Evolutionary conservation across 2,888 invertebrate species (phyloP).

Genomic region (Thymelicus sylvestris): DNA sequence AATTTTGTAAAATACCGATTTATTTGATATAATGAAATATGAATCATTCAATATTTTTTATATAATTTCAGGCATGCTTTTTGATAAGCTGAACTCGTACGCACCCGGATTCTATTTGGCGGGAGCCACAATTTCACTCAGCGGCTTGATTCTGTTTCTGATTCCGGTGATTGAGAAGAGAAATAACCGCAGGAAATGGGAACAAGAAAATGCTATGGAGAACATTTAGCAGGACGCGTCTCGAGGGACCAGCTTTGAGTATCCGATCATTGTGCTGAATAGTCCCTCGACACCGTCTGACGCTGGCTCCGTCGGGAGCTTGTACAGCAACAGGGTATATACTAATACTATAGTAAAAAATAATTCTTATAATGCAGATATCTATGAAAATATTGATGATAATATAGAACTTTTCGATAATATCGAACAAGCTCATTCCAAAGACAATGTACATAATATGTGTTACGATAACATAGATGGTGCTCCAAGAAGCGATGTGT

Average conservation of each 20-base stretch:
- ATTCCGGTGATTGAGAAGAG: constrained; percentile 89
- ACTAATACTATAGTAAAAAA: constrained; percentile 68
- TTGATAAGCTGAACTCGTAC: constrained; percentile 91
- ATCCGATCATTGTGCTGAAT: constrained; percentile 72
- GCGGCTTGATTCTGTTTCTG: constrained; percentile 94
- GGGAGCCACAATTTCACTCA: constrained; percentile 93
- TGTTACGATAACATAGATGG: constrained; percentile 55
- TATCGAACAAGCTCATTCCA: constrained; percentile 73
- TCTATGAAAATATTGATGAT: constrained; percentile 61
- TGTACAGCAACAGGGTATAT: constrained; percentile 78
- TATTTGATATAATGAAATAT: no score
- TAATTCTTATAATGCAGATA: constrained; percentile 62
- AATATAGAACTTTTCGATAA: constrained; percentile 53
- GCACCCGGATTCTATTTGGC: constrained; percentile 95
- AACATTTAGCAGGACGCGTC: constrained; percentile 73
- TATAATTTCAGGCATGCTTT: constrained; percentile 89
- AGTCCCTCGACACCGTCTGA: constrained; percentile 76
- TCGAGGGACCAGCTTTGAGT: constrained; percentile 51
- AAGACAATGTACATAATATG: constrained; percentile 61
- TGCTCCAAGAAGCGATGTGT: constrained; percentile 62
- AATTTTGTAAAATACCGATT: no score
- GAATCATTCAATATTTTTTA: neutral
- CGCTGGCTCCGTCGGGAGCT: constrained; percentile 62
- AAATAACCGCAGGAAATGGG: constrained; percentile 53
- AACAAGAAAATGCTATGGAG: constrained; percentile 64